Conservation (phyloP, 2,113 vertebrate genomes). For the Festucalex cinctus region DNA sequence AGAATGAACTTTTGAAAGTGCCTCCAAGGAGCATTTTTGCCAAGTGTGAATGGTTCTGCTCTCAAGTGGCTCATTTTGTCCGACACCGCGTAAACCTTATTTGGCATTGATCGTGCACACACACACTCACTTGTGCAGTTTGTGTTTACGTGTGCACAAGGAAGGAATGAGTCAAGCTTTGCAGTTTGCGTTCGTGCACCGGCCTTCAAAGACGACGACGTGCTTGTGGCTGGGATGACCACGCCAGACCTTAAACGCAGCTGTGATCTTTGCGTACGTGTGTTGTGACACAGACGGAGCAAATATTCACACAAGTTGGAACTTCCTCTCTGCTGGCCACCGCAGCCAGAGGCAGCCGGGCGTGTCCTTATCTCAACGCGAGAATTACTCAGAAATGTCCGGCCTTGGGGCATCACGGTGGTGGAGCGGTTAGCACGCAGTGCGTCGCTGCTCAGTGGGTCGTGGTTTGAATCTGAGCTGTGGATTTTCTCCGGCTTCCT, state of each 20-base stretch:
- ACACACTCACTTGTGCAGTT: conserved; percentile 8
- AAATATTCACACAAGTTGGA: not conserved
- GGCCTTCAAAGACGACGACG: conserved; percentile 53
- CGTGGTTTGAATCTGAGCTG: no score
- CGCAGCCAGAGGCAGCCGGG: conserved; percentile 19
- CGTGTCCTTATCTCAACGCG: conserved; percentile 57
- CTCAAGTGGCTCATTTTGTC: not conserved
- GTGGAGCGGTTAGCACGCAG: no score
- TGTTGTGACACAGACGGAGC: not conserved
- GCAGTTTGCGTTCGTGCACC: conserved; percentile 45
- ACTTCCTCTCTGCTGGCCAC: not conserved
- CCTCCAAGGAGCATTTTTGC: no score
- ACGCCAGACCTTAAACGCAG: not conserved
- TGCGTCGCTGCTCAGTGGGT: no score
- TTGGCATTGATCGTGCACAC: conserved; percentile 11
- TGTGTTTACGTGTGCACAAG: conserved; percentile 27
- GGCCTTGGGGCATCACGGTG: conserved; percentile 13
- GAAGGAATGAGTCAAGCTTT: conserved; percentile 51
- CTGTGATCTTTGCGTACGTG: conserved; percentile 20
- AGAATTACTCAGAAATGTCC: conserved; percentile 62
- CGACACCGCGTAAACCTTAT: conserved; percentile 16
- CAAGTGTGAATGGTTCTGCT: no score
- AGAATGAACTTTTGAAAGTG: no score
- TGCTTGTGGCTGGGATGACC: conserved; percentile 47
- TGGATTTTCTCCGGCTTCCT: no score